Conservation (phyloP, 1,140 invertebrate species). For the Cotesia vestalis region DNA sequence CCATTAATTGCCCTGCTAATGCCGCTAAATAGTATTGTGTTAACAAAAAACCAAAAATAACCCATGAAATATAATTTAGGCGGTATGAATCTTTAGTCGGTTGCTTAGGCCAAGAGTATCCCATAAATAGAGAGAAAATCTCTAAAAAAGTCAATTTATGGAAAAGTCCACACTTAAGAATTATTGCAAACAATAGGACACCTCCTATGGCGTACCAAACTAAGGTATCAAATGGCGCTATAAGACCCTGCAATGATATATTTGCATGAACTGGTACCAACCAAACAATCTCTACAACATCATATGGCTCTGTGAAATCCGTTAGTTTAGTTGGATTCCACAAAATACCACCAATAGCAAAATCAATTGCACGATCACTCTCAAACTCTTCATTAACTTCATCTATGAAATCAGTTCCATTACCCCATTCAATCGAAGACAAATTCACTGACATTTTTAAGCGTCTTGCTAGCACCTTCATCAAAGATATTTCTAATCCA, state of each 20-base stretch:
- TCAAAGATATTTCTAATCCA: constrained; percentile 42
- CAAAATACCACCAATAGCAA: constrained; percentile 51
- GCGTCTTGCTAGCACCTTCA: constrained; percentile 1
- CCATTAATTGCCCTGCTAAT: constrained; percentile 53
- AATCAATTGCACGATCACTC: constrained; percentile 41
- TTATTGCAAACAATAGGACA: constrained; percentile 41
- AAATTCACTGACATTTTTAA: constrained; percentile 13
- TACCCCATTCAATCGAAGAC: constrained; percentile 6
- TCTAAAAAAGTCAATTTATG: constrained; percentile 50
- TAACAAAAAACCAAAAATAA: constrained; percentile 54
- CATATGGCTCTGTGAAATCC: constrained; percentile 51
- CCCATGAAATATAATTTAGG: constrained; percentile 54
- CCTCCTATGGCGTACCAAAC: constrained; percentile 52
- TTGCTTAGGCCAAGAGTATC: constrained; percentile 41
- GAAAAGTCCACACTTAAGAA: constrained; percentile 46
- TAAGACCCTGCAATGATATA: constrained; percentile 51
- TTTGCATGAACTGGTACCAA: constrained; percentile 46
- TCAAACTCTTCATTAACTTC: constrained; percentile 24
- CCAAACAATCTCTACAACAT: constrained; percentile 52
- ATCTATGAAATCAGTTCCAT: constrained; percentile 11
- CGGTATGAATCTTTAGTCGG: constrained; percentile 45
- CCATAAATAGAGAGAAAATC: constrained; percentile 51
- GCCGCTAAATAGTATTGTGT: constrained; percentile 56
- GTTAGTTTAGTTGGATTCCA: constrained; percentile 40
- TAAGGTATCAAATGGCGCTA: constrained; percentile 46